phyloP scores from a whole-genome alignment of 64 coral and sea anemone species.

The Actinia tenebrosa region DNA sequence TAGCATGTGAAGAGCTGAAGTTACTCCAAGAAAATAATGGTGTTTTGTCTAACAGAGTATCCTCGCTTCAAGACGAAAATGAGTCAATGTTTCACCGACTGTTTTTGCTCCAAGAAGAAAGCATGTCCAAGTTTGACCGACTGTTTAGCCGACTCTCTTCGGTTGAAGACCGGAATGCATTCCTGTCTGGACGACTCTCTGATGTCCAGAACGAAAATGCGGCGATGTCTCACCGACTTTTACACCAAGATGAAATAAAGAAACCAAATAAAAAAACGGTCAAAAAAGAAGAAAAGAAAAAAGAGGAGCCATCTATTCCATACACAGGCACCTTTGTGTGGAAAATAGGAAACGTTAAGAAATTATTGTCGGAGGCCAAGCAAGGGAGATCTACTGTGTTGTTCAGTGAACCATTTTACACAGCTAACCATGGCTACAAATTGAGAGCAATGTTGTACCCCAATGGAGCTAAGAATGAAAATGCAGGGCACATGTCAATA shows the following conservation, averaged over 20 bases:
- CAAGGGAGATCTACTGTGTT: neutral
- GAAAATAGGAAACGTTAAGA: neutral
- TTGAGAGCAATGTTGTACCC: neutral
- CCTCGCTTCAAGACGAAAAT: no score
- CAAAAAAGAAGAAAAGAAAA: neutral
- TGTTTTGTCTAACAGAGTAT: no score
- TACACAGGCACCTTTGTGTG: neutral
- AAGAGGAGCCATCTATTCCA: neutral
- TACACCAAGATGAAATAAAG: neutral
- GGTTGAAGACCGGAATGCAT: no score
- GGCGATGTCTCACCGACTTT: neutral
- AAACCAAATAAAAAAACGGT: neutral
- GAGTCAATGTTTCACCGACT: no score
- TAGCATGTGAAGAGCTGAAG: no score
- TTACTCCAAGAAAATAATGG: no score
- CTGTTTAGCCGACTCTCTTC: no score
- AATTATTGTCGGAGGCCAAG: neutral
- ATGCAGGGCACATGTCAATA: constrained; percentile 9
- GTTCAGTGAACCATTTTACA: neutral
- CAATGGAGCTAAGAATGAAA: neutral
- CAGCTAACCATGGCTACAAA: neutral
- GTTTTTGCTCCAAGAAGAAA: no score
- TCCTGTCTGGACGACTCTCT: no score
- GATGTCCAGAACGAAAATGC: neutral
- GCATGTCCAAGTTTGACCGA: no score